Evolutionary conservation across 30 jellyfish, hydroid and myxozoan species (phyloP).

Genomic region (Aurelia sp.): DNA sequence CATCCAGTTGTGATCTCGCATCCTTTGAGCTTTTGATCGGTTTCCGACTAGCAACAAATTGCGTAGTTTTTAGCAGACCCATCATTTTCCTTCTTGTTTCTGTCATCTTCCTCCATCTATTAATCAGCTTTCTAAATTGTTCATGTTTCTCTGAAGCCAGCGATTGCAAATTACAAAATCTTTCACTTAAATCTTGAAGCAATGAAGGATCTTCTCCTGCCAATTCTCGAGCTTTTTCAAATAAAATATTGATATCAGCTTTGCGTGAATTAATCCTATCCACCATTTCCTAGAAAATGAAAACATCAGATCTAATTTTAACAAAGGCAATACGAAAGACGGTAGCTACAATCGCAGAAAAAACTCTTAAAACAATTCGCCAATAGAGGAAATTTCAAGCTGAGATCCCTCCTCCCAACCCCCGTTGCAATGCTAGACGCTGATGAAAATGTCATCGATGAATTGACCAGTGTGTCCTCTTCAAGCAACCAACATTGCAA

Average conservation of each 20-base stretch:
- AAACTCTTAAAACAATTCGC: too few relatives aligned
- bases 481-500: too few relatives aligned
- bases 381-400: too few relatives aligned
- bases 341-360: too few relatives aligned
- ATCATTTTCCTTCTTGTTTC: constrained; percentile 75
- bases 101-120: constrained; percentile 75
- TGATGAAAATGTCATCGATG: too few relatives aligned
- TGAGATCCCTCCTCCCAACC: too few relatives aligned
- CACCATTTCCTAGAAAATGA: constrained; percentile 56
- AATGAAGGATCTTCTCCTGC: constrained; percentile 66
- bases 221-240: constrained; percentile 67
- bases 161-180: constrained; percentile 70
- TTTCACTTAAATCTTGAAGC: constrained; percentile 68
- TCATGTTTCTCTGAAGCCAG: constrained; percentile 60
- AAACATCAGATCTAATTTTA: background rate
- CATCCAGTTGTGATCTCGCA: constrained; percentile 60
- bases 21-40: constrained; percentile 62
- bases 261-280: constrained; percentile 75
- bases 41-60: constrained; percentile 36
- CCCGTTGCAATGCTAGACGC: too few relatives aligned
- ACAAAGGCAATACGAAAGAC: too few relatives aligned
- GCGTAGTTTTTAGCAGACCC: constrained; percentile 61
- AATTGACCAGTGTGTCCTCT: too few relatives aligned
- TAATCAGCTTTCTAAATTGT: constrained; percentile 41
- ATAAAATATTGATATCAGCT: constrained; percentile 59